A percentile compares a stretch with the other conserved stretches of the same genome.
Evolutionary conservation across 2,888 invertebrate genomes (phyloP).

Genomic region (Tanaodytes sp.): DNA sequence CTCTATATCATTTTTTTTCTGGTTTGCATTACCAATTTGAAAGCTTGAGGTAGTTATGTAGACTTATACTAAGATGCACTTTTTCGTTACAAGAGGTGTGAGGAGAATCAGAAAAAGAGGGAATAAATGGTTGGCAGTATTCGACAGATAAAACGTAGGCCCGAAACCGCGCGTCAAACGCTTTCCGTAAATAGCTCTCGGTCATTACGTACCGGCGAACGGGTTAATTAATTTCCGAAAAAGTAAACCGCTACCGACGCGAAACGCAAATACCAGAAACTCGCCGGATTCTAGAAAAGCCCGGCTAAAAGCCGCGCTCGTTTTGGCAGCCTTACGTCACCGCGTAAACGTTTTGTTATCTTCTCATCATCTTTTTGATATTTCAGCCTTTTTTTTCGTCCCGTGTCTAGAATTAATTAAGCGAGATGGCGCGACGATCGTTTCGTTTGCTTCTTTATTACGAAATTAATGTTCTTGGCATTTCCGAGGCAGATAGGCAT

Average conservation of each 20-base stretch:
- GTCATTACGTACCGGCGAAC: constrained; percentile 8
- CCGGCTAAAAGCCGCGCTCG: constrained; percentile 12
- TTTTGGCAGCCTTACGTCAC: constrained; percentile 42
- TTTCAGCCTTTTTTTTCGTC: constrained; percentile 40
- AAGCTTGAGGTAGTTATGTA: too few relatives aligned
- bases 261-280: constrained; percentile 19
- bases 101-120: too few relatives aligned
- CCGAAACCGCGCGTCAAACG: background rate
- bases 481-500: constrained; percentile 60
- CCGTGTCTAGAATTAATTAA: constrained; percentile 53
- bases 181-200: constrained; percentile 5
- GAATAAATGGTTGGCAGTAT: too few relatives aligned
- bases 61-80: too few relatives aligned
- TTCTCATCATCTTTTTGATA: constrained; percentile 50
- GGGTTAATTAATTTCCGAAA: constrained; percentile 24
- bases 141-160: constrained; percentile 12
- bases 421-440: constrained; percentile 58
- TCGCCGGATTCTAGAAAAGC: constrained; percentile 13
- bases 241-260: background rate
- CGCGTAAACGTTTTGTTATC: constrained; percentile 45
- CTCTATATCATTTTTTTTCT: too few relatives aligned
- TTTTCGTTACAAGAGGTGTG: too few relatives aligned
- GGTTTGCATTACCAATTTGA: too few relatives aligned
- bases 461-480: constrained; percentile 63
- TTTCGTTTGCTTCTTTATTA: constrained; percentile 65